These are phyloP conservation scores for Scomber japonicus DNA, from an alignment of 2,113 vertebrate genomes.

Conservation along the genomic window DNA sequence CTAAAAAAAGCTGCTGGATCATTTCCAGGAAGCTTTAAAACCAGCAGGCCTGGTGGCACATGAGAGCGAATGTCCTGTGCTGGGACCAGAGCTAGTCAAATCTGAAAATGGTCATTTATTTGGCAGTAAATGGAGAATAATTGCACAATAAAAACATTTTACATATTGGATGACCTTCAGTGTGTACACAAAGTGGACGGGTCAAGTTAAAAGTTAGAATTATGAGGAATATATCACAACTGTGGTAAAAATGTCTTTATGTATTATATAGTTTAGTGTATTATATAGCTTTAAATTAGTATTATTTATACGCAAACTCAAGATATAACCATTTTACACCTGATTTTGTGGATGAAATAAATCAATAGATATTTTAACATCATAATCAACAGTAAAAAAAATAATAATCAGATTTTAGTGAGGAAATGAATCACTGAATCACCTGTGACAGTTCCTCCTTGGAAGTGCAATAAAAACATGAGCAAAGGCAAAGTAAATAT, in stretches of 20 bases:
- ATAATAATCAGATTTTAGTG: neutral
- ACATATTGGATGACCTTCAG: neutral
- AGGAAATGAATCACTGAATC: neutral
- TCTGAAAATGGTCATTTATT: conserved; percentile 62
- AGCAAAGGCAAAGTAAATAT: conserved; percentile 5
- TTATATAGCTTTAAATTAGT: neutral
- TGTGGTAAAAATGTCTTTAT: neutral
- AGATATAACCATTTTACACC: neutral
- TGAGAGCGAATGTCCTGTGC: conserved; percentile 51
- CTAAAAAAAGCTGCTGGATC: conserved; percentile 81
- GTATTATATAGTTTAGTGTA: no score
- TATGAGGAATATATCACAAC: neutral
- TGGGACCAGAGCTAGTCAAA: conserved; percentile 39
- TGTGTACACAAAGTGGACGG: neutral
- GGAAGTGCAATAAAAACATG: neutral
- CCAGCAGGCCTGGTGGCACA: conserved; percentile 48
- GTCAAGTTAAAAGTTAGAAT: neutral
- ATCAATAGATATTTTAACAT: neutral
- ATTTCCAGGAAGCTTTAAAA: conserved; percentile 78
- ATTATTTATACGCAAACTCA: neutral
- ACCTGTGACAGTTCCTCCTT: neutral
- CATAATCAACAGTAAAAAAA: neutral
- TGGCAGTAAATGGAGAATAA: conserved; percentile 41
- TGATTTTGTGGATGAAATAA: neutral
- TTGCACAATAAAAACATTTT: conserved; percentile 15